Base-by-base conservation (phyloP, 2,797 vertebrate genomes). In the Geotrypetes seraphini region DNA sequence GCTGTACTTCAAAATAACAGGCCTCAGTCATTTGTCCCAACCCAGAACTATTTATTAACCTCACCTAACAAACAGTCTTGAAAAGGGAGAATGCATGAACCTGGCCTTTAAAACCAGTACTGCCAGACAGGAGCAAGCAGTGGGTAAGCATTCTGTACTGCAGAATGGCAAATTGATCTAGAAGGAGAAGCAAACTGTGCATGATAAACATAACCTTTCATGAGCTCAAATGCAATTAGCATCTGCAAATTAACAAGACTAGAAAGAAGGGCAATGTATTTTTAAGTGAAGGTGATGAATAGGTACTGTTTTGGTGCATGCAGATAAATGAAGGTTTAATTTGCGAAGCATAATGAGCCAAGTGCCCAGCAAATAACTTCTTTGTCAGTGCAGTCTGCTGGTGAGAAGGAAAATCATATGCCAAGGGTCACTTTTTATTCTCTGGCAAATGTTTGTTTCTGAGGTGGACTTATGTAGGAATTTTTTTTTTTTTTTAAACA, bases 201-300 rank as follows among this genome's bases (percentile, higher is more conserved):
- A 75, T 76, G 53, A 51, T 69, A 69, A 81, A 59, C 53, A 73
- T 63, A 69, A 64, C 69, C 57, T 61, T 71, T 69, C 73, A 66
- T 63, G 68, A 62, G 51, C 62, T 66, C 75, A 73, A 75, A 73
- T 75, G 73, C 73, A 77, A 78, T 78, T 76, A 75, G 56, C 62
- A 73, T 58, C 49, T 77, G 59, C 61, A 77, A 78, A 78, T 78
- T 75, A 76, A 71, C 65, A 79, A 66, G 60, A 43, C 63, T 75
- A 60, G 62, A 52, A 75, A 69, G 66, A 73, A 77, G 69, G 71
- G 62, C 69, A 75, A 72, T 71, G 59, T 57, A 39, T 59, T 76
- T 71, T 79, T 78, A 78, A 74, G 71, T 68, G 70, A 66, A 64
- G 53, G 36, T 45, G 9, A 69, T 54, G 63, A 57, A 65, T 72